Base-by-base conservation (phyloP, 2,888 invertebrate species). In the Biston betularia region DNA sequence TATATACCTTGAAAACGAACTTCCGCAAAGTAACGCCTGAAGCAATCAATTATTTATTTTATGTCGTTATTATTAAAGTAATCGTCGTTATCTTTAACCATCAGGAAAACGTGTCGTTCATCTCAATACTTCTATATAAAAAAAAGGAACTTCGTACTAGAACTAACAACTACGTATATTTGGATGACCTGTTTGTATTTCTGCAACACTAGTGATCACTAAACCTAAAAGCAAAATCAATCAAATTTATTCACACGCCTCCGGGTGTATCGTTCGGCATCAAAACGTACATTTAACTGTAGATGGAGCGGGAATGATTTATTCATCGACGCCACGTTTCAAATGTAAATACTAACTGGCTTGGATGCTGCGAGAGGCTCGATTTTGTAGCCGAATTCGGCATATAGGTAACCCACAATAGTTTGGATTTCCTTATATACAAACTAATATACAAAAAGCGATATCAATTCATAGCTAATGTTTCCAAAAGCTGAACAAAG, bases 341-440 rank as follows among this genome's bases (percentile, higher is more conserved):
- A 63, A 63, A 81, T 80, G 79, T 78, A 79, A 81, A 80, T 79
- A 69, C 59, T 66, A 68, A 68, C 69, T 57, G 69, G 71, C 74
- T 70, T 68, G 61, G 62, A 33, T 52, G 63, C 48, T 57, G 64
- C 10, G 48, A 15, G 56, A 40, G 49, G 38, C 58, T 64, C 44
- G 59, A 42, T 57, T 53, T 58, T 10, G 50, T 42, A 53, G 57
- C 10, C 15, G 12, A 58, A 59, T 53, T 59, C 8, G 24, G 38
- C 2, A 42, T 34, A 33, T 14, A 34, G 14, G 12, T n/a, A n/a
- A 45, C 2, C 14, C 3, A 8, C 14, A 45, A 45, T 14, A 7
- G 45, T 14, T 45, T 45, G 45, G n/a, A 14, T 45, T 45, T 45
- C 45, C 45, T 38, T 38, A 38, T 9, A 38, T 9, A 9, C 38